Evolutionary conservation across 2,113 vertebrate genomes (phyloP), one percentile per base, ranked within the genome.

Genomic region (Ciconia stormi): DNA sequence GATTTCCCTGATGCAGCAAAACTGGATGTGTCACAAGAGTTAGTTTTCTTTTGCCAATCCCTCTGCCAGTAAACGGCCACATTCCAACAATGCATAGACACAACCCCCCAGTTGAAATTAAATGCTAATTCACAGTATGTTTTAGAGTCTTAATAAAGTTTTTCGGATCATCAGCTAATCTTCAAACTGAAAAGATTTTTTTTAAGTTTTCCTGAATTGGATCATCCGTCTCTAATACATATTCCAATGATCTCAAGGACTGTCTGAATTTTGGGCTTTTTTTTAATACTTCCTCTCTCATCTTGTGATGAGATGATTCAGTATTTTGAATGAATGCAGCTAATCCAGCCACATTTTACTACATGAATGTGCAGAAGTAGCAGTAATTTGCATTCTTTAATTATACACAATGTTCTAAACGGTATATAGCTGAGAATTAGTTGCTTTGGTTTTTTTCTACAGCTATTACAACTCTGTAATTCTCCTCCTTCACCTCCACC

Each of bases 251-350:
- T 80, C 63, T 92, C 61, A 82, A 97, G 44, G 10, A 26, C 65
- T 52, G 19, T 29, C 86, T 84, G 71, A 95, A 93, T 96, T 94
- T 90, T 73, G 58, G n/a, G 8, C 23, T 42, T 63, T 53, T 88
- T 88, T 82, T 59, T 7, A 90, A 76, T 49, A 58, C 69, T 95
- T 95, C 81, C 81, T 76, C 80, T 87, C 65, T 84, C 81, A 87
- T 30, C 23, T 83, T 85, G 29, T 67, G 80, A 96, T 93, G 87
- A 94, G 77, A 93, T 94, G 87, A 96, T 89, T 96, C 89, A 94
- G n/a, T 95, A 47, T 74, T 89, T 84, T 5, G 4, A 91, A 84
- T 78, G 42, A 93, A 84, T 76, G 52, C 52, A 79, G 61, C 77
- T 94, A 90, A 96, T 79, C 26, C 69, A 87, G 34, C 9, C 47